Percentiles rank a stretch among this genome's conserved stretches.
phyloP scores from a whole-genome alignment of 64 coral and sea anemone genomes.

The Acropora yongei region DNA sequence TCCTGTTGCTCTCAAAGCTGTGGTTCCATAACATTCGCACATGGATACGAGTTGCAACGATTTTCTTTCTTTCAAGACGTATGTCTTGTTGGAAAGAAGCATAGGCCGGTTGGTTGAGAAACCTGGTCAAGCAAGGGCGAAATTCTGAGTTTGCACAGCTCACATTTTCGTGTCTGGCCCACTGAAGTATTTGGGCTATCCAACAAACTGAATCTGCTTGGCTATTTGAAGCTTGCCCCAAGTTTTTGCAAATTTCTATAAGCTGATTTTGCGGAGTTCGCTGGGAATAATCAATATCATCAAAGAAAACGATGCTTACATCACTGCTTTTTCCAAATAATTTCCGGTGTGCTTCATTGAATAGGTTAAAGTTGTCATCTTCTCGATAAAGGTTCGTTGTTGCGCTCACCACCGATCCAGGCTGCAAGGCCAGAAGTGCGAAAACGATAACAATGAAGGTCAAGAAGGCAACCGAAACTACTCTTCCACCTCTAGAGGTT shows the following conservation, averaged over 20 bases:
- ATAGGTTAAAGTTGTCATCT: not conserved
- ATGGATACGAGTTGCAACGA: slow-evolving; percentile 17
- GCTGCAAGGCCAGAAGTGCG: not conserved
- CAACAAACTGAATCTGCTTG: not conserved
- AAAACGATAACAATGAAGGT: not conserved
- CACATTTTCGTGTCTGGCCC: not conserved
- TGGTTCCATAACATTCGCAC: not conserved
- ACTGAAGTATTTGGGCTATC: not conserved
- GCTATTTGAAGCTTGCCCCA: not conserved
- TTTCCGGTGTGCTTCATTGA: not conserved
- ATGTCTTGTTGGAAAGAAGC: not conserved
- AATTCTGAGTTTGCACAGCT: slow-evolving; percentile 26
- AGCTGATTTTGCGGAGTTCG: not conserved
- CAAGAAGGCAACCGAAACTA: not conserved
- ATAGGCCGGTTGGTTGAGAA: not conserved
- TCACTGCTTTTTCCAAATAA: not conserved
- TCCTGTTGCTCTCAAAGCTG: not conserved
- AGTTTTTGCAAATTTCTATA: not conserved
- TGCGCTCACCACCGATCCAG: not conserved
- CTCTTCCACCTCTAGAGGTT: not conserved
- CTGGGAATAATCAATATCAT: not conserved
- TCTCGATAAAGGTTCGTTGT: not conserved
- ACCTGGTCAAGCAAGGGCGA: not conserved
- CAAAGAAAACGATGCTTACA: not conserved
- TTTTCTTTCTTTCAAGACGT: not conserved